A percentile compares a stretch with the other conserved stretches of the same genome.
phyloP scores from a whole-genome alignment of 2,888 invertebrate genomes.

The Polietes domitor region DNA sequence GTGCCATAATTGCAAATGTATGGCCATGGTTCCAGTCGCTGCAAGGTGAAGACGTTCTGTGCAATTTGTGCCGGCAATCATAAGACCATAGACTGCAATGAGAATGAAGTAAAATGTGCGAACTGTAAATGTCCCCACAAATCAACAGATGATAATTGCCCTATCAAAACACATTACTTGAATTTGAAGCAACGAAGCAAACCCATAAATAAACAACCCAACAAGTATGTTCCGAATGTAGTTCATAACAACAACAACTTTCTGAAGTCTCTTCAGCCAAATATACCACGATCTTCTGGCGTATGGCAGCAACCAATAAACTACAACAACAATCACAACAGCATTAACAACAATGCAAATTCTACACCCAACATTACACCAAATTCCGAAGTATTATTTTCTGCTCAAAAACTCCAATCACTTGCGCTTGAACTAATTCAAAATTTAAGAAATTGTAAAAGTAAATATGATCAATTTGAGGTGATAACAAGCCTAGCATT shows the following conservation, averaged over 20 bases:
- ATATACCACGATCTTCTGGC: background rate
- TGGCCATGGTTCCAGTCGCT: background rate
- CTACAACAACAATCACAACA: too few relatives aligned
- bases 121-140: constrained; percentile 35
- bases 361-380: background rate
- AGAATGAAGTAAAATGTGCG: constrained; percentile 29
- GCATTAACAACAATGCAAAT: background rate
- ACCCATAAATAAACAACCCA: background rate
- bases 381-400: background rate
- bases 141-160: constrained; percentile 20
- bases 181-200: background rate
- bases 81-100: background rate
- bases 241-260: background rate
- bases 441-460: background rate
- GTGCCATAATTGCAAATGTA: constrained; percentile 12
- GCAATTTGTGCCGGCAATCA: constrained; percentile 37
- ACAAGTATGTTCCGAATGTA: background rate
- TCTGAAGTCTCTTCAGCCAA: background rate
- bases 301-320: background rate
- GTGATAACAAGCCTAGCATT: background rate
- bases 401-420: background rate
- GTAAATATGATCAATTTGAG: too few relatives aligned
- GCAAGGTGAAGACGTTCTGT: constrained; percentile 29
- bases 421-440: background rate
- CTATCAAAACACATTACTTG: background rate